These are phyloP conservation scores for Bombyx huttoni DNA, from an alignment of 2,888 invertebrate genomes.

Conservation along the genomic window DNA sequence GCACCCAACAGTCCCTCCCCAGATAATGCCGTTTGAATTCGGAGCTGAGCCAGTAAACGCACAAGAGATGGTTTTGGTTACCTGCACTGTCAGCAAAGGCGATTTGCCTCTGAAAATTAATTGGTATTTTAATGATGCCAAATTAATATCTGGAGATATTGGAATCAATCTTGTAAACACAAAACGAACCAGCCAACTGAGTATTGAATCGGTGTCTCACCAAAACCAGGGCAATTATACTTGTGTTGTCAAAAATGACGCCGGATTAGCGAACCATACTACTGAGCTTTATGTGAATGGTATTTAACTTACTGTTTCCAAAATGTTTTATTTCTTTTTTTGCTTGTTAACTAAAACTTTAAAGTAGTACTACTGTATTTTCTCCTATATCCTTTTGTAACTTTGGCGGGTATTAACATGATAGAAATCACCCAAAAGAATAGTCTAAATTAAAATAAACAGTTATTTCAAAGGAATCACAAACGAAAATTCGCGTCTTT, in stretches of 20 bases:
- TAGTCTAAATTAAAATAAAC: not conserved
- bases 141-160: slow-evolving; percentile 58
- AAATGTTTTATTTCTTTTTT: not conserved
- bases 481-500: slow-evolving; percentile 21
- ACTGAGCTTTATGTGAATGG: slow-evolving; percentile 69
- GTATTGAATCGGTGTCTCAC: slow-evolving; percentile 74
- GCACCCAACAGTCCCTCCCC: slow-evolving; percentile 77
- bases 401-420: slow-evolving; percentile 64
- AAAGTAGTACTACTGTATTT: not conserved
- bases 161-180: slow-evolving; percentile 67
- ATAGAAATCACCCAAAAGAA: not conserved
- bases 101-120: slow-evolving; percentile 82
- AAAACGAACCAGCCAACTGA: slow-evolving; percentile 73
- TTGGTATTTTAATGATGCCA: slow-evolving; percentile 75
- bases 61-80: slow-evolving; percentile 77
- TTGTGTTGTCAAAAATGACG: slow-evolving; percentile 74
- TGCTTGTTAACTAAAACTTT: not conserved
- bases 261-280: slow-evolving; percentile 68
- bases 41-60: slow-evolving; percentile 79
- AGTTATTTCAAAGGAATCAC: not conserved
- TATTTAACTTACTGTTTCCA: slow-evolving; percentile 47
- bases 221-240: slow-evolving; percentile 76
- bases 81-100: slow-evolving; percentile 82
- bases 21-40: slow-evolving; percentile 83
- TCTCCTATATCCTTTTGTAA: slow-evolving; percentile 31